Conservation (phyloP, 2,888 invertebrate species). For the Eristalis tenax region DNA sequence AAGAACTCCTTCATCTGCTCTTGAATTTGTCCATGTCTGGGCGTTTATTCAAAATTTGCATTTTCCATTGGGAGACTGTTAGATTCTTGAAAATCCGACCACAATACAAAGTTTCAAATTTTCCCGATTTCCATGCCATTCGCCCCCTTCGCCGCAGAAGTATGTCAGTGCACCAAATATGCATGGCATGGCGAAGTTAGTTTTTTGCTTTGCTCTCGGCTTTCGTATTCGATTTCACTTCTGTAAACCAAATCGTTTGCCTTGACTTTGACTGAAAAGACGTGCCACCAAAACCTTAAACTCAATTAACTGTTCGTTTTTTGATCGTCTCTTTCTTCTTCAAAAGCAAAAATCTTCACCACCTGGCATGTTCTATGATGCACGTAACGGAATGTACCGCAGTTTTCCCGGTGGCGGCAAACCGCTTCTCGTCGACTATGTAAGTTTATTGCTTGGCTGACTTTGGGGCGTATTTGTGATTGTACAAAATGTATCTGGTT, state of each 20-base stretch:
- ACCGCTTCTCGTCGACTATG: constrained; percentile 78
- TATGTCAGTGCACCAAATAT: background rate
- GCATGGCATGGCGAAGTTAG: background rate
- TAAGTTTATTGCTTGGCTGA: constrained; percentile 69
- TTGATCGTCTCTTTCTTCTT: background rate
- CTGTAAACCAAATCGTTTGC: constrained; percentile 37
- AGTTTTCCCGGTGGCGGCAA: constrained; percentile 81
- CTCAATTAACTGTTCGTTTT: background rate
- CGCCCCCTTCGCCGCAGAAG: no score
- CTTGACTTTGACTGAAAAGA: constrained; percentile 56
- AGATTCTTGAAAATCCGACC: no score
- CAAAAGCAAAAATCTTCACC: constrained; percentile 68
- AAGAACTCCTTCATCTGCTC: no score
- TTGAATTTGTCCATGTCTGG: no score
- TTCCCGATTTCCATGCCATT: no score
- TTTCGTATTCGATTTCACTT: constrained; percentile 46
- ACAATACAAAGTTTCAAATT: no score
- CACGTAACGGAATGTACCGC: constrained; percentile 75
- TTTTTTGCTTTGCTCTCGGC: background rate
- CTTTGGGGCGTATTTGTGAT: background rate
- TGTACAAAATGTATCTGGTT: background rate
- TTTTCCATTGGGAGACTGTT: no score
- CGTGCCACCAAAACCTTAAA: constrained; percentile 6
- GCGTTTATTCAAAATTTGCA: no score
- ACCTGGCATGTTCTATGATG: constrained; percentile 77